Evolutionary conservation across 2,888 invertebrate genomes (phyloP), one percentile per base, ranked within the genome.

Genomic region (Tholera decimalis): DNA sequence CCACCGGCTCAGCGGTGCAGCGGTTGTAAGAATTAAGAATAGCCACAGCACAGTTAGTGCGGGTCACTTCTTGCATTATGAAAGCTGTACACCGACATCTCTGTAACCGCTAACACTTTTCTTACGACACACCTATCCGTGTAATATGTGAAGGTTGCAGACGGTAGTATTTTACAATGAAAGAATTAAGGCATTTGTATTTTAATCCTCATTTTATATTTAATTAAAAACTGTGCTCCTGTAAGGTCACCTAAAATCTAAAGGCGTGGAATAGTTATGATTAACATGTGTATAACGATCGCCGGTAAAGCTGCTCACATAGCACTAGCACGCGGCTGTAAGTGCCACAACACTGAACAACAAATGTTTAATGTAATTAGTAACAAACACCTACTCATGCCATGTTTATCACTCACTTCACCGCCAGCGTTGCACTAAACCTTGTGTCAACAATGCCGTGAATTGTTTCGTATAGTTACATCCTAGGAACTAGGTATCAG

Each of bases 41-140:
- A 55, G 30, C 35, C 49, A n/a, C 43, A 54, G 64, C 49, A n/a
- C 43, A 54, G 64, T 44, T 37, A 50, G 54, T n/a, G 26, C 9
- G 9, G 49, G 18, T 22, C 72, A 54, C 18, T 43, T 18, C 37
- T 22, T 18, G 43, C 43, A 28, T 63, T n/a, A 28, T 22, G 26
- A 44, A 63, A 30, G 18, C 7, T 18, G 20, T 13, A 18, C 33
- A 15, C n/a, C 22, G n/a, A 46, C 15, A n/a, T n/a, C n/a, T 9
- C 26, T 6, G 8, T 8, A 9, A n/a, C n/a, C n/a, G 26, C 24
- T 18, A 49, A 30, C 6, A 26, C 8, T 30, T 37, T 13, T 13
- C 7, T n/a, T 6, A n/a, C 26, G 1, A 20, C 11, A 24, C 11
- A 41, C 18, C 11, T 6, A 11, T 15, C 8, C 3, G 3, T 18